Evolutionary conservation across 2,888 invertebrate genomes (phyloP).

Genomic region (Rhimphoctona megacephalus): DNA sequence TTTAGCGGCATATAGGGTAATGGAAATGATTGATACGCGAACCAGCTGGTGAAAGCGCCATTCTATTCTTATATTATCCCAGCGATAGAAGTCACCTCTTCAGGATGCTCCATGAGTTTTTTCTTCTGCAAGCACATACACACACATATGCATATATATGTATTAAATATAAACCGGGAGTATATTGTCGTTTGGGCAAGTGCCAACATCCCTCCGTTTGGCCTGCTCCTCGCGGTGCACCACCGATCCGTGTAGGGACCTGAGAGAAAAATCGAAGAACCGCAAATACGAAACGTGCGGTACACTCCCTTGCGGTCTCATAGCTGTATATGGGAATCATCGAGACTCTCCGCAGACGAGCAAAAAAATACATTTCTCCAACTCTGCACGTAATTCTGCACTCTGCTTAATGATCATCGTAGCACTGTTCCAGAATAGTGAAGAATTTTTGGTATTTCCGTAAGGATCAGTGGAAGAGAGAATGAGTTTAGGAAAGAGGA

Average conservation of each 20-base stretch:
- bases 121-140: background rate
- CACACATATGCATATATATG: background rate
- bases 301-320: slow-evolving; percentile 5
- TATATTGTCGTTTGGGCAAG: slow-evolving; percentile 59
- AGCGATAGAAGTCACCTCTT: slow-evolving; percentile 1
- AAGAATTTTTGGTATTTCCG: slow-evolving; percentile 22
- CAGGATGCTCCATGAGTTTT: slow-evolving; percentile 17
- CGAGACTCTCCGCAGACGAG: slow-evolving; percentile 42
- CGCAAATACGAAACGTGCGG: slow-evolving; percentile 30
- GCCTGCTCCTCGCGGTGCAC: slow-evolving; percentile 25
- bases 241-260: slow-evolving; percentile 33
- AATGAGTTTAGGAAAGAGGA: background rate
- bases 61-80: slow-evolving; percentile 13
- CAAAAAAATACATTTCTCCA: slow-evolving; percentile 36
- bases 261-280: slow-evolving; percentile 58
- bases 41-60: slow-evolving; percentile 50
- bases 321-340: slow-evolving; percentile 10
- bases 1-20: slow-evolving; percentile 73
- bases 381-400: slow-evolving; percentile 54
- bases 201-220: slow-evolving; percentile 57
- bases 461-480: background rate
- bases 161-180: slow-evolving; percentile 16
- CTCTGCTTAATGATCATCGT: slow-evolving; percentile 50
- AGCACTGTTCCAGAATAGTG: slow-evolving; percentile 18
- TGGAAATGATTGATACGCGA: slow-evolving; percentile 71